Base-by-base conservation (phyloP, 2,113 vertebrate genomes). In the Mobula hypostoma region DNA sequence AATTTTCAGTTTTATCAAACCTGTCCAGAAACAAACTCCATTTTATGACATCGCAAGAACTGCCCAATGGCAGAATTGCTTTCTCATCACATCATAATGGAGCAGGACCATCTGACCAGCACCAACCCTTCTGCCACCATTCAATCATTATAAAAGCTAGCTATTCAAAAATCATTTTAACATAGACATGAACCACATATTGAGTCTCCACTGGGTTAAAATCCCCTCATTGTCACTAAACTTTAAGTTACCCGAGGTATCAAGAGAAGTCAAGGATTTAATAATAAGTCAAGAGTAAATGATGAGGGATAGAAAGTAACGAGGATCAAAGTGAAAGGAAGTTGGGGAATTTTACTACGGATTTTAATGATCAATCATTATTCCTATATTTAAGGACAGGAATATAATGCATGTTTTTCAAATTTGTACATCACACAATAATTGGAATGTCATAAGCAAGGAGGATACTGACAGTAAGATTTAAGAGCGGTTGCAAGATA, bases 41-140 rank as follows among this genome's bases (percentile, higher is more conserved):
- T 32, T 92, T 92, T 36, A 40, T 92, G 88, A 92, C 88, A 63
- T 92, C 88, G 88, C 66, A 40, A 58, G 58, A 61, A 48, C 83
- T 87, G 83, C 11, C 36, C 88, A 92, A 19, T 92, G 88, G 68
- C 88, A 92, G 63, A 72, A 61, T 63, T 19, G 66, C 66, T 70
- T 24, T 61, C 17, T 12, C 12, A 7, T 70, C 29, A 92, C 88
- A 72, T 92, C 88, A 92, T 40, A 92, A 92, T 70, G 88, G n/a
- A 72, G n/a, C 66, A 32, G 63, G 32, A 32, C 32, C 21, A 66
- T 40, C 88, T 61, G 7, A 24, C 63, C 88, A 36, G 2, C 15
- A 9, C n/a, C 32, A 68, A 17, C 63, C 14, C 56, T 61, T 24
- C 40, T 83, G 40, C 61, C 58, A 61, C 83, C 21, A 1, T 56